Percentiles rank a stretch among this genome's conserved stretches.
Evolutionary conservation across 2,113 vertebrate species (phyloP).

Genomic region (Calidris pygmaea): DNA sequence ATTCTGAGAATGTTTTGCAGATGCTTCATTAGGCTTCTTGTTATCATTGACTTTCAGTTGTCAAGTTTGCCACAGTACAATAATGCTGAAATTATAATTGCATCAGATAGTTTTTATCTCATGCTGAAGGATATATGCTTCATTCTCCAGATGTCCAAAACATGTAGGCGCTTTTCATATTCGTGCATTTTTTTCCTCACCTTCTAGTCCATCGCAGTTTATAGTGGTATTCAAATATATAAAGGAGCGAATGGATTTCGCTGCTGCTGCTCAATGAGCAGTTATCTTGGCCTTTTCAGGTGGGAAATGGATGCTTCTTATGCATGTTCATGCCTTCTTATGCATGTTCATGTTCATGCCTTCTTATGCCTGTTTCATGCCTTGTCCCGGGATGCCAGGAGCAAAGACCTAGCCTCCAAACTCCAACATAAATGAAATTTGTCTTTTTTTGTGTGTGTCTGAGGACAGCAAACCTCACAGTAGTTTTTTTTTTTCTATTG

Average conservation of each 20-base stretch:
- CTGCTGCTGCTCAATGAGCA: neutral
- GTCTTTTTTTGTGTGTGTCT: neutral
- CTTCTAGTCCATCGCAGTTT: neutral
- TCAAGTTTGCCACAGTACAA: neutral
- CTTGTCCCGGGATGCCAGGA: neutral
- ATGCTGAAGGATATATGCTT: neutral
- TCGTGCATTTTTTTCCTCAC: neutral
- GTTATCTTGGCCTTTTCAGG: neutral
- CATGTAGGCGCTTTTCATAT: neutral
- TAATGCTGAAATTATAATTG: conserved; percentile 27
- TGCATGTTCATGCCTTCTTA: neutral
- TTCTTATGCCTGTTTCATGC: neutral
- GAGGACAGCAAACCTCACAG: neutral
- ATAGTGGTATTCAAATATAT: neutral
- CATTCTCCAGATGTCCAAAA: neutral
- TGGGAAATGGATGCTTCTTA: neutral
- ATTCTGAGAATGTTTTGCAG: neutral
- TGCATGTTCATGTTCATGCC: neutral
- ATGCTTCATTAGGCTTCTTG: conserved; percentile 21
- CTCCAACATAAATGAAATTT: neutral
- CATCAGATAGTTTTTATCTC: neutral
- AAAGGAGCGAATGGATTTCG: neutral
- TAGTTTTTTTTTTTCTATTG: neutral
- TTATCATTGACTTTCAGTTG: neutral
- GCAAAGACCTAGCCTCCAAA: neutral